phyloP scores from a whole-genome alignment of 1,140 invertebrate species.

The Lasaia peninsularis region DNA sequence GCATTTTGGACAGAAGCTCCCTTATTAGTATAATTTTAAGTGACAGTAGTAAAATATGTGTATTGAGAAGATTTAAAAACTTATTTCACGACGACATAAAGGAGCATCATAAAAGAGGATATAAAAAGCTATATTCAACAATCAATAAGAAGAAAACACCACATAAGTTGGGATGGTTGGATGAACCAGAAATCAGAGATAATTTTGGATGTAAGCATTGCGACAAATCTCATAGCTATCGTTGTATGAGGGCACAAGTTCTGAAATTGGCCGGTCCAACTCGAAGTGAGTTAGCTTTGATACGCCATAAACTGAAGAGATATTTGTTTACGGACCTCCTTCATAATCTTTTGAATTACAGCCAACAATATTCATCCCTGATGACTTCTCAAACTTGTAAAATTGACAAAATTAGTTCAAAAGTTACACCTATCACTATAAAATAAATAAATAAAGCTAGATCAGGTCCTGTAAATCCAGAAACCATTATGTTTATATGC shows the following conservation, averaged over 20 bases:
- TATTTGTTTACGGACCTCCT: neutral
- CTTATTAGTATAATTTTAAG: too few relatives aligned
- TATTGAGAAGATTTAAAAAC: too few relatives aligned
- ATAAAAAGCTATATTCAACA: slow-evolving; percentile 41
- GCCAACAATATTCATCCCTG: neutral
- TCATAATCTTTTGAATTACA: neutral
- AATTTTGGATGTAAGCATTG: slow-evolving; percentile 43
- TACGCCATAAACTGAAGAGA: neutral
- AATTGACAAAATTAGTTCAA: neutral
- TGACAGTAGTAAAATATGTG: too few relatives aligned
- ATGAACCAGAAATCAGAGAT: neutral
- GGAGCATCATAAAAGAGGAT: slow-evolving; percentile 14
- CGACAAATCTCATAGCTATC: slow-evolving; percentile 40
- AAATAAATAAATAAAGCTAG: neutral
- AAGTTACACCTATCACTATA: neutral
- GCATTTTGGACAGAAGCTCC: too few relatives aligned
- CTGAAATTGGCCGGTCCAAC: slow-evolving; percentile 48
- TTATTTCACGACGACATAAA: too few relatives aligned
- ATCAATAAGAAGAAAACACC: slow-evolving; percentile 36
- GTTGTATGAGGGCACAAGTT: slow-evolving; percentile 42
- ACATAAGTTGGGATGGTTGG: slow-evolving; percentile 43
- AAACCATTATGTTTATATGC: too few relatives aligned
- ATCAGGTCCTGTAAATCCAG: too few relatives aligned
- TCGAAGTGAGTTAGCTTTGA: slow-evolving; percentile 34
- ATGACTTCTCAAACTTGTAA: neutral